Evolutionary conservation across 2,888 invertebrate genomes (phyloP).

Genomic region (Eueremaeus valkanovi): DNA sequence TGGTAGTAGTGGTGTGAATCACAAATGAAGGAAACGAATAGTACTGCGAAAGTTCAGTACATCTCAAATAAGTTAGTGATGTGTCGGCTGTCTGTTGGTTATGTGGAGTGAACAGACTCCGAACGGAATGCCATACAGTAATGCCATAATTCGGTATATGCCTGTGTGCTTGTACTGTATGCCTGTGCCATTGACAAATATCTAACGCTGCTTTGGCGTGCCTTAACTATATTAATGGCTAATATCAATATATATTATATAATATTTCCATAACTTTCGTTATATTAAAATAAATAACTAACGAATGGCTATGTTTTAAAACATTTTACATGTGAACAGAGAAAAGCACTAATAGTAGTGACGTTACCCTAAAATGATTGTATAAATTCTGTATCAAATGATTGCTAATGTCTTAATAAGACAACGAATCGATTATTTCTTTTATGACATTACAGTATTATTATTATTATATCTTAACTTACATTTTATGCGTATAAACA

Average conservation of each 20-base stretch:
- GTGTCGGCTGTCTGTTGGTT: neutral
- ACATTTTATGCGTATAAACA: neutral
- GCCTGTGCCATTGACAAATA: conserved; percentile 16
- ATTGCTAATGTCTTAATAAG: neutral
- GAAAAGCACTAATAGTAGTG: neutral
- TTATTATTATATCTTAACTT: neutral
- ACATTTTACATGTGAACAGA: neutral
- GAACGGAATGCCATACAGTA: too few species aligned
- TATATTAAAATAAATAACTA: neutral
- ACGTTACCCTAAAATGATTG: neutral
- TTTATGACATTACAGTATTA: neutral
- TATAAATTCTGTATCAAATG: neutral
- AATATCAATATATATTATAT: conserved; percentile 20
- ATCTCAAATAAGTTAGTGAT: neutral
- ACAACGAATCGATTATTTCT: neutral
- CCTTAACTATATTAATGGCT: conserved; percentile 1
- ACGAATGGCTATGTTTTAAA: neutral
- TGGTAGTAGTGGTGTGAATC: conserved; percentile 8
- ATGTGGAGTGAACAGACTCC: too few species aligned
- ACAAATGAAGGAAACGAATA: conserved; percentile 7
- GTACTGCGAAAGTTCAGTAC: neutral
- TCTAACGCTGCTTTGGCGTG: conserved; percentile 2
- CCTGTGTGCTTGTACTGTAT: conserved; percentile 12
- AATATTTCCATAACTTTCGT: neutral
- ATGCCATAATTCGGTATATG: too few species aligned